Percentiles rank a stretch among this genome's conserved stretches.
Evolutionary conservation across 2,888 invertebrate genomes (phyloP).

Genomic region (Scelioninae gen. 1): DNA sequence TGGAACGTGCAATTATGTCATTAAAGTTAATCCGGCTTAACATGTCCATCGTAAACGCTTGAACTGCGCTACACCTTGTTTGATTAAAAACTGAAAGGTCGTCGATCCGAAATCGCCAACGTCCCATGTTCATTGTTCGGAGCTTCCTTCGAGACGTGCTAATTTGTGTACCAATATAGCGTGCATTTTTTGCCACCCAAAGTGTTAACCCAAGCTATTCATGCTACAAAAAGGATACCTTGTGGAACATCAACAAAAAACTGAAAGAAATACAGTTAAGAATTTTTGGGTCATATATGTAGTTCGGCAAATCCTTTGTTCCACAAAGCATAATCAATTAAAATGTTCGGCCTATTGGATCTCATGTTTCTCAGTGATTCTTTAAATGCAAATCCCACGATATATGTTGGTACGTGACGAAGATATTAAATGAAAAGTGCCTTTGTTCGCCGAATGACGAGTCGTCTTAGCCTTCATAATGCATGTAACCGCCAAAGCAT

Average conservation of each 20-base stretch:
- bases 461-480: no score
- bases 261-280: conserved; percentile 19
- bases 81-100: conserved; percentile 59
- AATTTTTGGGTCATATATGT: conserved; percentile 27
- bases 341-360: not conserved
- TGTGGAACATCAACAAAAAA: not conserved
- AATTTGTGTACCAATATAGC: conserved; percentile 26
- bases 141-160: conserved; percentile 42
- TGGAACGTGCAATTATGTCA: conserved; percentile 68
- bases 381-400: conserved; percentile 15
- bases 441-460: conserved; percentile 35
- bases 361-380: no score
- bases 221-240: no score
- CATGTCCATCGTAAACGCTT: conserved; percentile 64
- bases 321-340: conserved; percentile 16
- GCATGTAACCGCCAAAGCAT: conserved; percentile 43
- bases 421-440: conserved; percentile 20
- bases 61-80: conserved; percentile 41
- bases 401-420: conserved; percentile 21
- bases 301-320: conserved; percentile 31
- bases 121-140: conserved; percentile 49
- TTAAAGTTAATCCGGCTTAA: conserved; percentile 68
- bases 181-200: conserved; percentile 3
- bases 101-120: conserved; percentile 50
- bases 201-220: conserved; percentile 35